Conservation (phyloP, 2,888 invertebrate species). For the Chrysotoxum bicinctum region DNA sequence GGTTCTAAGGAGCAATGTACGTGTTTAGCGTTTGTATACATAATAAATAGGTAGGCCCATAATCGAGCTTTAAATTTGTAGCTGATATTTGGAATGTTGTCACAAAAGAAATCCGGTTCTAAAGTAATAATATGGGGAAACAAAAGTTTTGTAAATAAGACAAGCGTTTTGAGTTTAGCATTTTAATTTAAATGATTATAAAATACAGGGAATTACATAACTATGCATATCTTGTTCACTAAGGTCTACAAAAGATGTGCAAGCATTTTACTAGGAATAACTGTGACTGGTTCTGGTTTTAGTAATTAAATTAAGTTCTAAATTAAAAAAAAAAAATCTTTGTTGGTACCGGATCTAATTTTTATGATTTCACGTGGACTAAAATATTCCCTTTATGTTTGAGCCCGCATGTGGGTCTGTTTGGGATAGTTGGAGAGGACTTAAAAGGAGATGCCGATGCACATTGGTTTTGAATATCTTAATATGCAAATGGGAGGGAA, state of each 20-base stretch:
- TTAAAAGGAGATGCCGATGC: too few relatives aligned
- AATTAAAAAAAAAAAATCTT: too few relatives aligned
- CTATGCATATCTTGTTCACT: not conserved
- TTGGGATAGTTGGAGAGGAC: too few relatives aligned
- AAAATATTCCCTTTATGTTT: too few relatives aligned
- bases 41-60: slow-evolving; percentile 57
- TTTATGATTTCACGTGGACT: too few relatives aligned
- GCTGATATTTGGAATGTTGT: slow-evolving; percentile 29
- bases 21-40: slow-evolving; percentile 54
- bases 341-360: too few relatives aligned
- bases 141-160: not conserved
- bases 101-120: slow-evolving; percentile 42
- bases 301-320: too few relatives aligned
- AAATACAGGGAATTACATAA: not conserved
- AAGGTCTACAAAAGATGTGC: not conserved
- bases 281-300: not conserved
- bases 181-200: slow-evolving; percentile 12
- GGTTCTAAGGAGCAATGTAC: slow-evolving; percentile 68
- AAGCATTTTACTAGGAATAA: not conserved
- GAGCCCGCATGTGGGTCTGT: too few relatives aligned
- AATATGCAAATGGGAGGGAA: too few relatives aligned
- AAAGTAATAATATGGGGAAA: slow-evolving; percentile 15
- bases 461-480: too few relatives aligned
- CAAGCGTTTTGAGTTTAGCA: slow-evolving; percentile 27
- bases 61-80: slow-evolving; percentile 41